Conservation (phyloP, 2,113 vertebrate genomes). For the Zosterops lateralis region DNA sequence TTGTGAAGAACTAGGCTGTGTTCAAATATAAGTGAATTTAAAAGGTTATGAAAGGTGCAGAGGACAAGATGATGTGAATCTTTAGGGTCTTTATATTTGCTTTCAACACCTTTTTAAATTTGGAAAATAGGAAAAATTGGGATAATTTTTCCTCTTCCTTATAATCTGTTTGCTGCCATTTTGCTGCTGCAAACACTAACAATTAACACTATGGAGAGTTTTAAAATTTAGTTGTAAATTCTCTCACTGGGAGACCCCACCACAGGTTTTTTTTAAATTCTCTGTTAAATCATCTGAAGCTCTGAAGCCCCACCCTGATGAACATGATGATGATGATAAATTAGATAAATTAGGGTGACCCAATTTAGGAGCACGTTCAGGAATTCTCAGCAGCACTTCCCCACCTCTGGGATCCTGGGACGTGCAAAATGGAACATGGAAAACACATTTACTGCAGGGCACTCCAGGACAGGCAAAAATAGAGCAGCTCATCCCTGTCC, state of each 20-base stretch:
- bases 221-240: too few relatives aligned
- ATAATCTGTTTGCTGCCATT: too few relatives aligned
- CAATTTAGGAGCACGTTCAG: not conserved
- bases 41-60: not conserved
- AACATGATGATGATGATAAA: too few relatives aligned
- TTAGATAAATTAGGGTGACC: not conserved
- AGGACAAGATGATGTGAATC: not conserved
- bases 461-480: not conserved
- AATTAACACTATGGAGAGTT: too few relatives aligned
- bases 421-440: not conserved
- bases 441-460: conserved; percentile 36
- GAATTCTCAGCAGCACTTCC: not conserved
- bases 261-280: not conserved
- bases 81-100: too few relatives aligned
- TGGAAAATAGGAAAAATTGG: too few relatives aligned
- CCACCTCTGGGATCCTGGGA: not conserved
- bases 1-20: not conserved
- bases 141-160: too few relatives aligned
- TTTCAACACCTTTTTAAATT: too few relatives aligned
- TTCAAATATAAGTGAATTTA: not conserved
- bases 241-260: not conserved
- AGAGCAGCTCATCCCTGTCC: not conserved
- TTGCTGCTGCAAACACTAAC: too few relatives aligned
- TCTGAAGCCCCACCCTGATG: not conserved
- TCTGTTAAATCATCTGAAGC: not conserved